Conservation (phyloP, 2,888 invertebrate genomes). For the Apotomis betuletana region DNA sequence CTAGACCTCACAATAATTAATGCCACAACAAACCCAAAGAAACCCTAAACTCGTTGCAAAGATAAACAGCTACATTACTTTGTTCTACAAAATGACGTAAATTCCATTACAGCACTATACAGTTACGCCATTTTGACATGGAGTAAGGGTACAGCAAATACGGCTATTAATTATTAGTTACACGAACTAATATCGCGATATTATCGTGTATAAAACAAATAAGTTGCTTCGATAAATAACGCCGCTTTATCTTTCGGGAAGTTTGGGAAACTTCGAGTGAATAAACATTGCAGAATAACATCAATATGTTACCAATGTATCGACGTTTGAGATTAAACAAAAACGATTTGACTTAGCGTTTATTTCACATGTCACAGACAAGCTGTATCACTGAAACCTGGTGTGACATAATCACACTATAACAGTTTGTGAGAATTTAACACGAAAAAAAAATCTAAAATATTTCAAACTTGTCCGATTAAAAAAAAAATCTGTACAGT, state of each 20-base stretch:
- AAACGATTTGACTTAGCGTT: neutral
- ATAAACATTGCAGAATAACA: slow-evolving; percentile 2
- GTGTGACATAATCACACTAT: too few relatives aligned
- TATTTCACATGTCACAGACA: neutral
- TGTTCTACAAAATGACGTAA: neutral
- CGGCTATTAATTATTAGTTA: slow-evolving; percentile 66
- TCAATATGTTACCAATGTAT: neutral
- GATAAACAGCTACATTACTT: slow-evolving; percentile 52
- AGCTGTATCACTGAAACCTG: too few relatives aligned
- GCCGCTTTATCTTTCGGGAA: slow-evolving; percentile 51
- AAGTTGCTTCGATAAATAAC: slow-evolving; percentile 62
- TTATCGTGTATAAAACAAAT: slow-evolving; percentile 67
- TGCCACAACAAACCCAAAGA: slow-evolving; percentile 19
- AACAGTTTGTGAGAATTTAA: too few relatives aligned
- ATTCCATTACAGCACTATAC: neutral
- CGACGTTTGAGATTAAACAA: neutral
- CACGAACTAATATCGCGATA: slow-evolving; percentile 58
- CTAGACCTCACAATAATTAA: slow-evolving; percentile 24
- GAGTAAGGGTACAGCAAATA: neutral
- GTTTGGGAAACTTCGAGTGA: slow-evolving; percentile 45
- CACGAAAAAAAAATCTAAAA: too few relatives aligned
- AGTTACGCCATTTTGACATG: neutral
- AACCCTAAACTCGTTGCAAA: slow-evolving; percentile 47
- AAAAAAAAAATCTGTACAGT: too few relatives aligned
- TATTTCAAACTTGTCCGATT: too few relatives aligned